Evolutionary conservation across 1,140 invertebrate species (phyloP).

Genomic region (Tetragonula clypearis): DNA sequence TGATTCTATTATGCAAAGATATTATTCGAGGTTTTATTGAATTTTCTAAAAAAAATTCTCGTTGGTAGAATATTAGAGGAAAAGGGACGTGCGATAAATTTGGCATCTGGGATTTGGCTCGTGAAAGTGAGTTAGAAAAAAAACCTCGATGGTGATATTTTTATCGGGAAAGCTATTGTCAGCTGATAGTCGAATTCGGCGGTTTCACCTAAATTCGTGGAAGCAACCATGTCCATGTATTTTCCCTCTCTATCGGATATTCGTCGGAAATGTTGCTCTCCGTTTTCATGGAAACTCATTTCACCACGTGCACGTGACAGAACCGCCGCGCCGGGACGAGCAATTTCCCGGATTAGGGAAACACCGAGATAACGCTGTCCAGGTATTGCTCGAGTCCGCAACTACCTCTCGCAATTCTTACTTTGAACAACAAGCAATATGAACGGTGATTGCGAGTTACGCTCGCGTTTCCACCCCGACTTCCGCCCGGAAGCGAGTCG

Average conservation of each 20-base stretch:
- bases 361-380: slow-evolving; percentile 6
- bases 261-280: background rate
- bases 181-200: no score
- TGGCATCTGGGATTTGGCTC: background rate
- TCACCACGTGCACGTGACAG: slow-evolving; percentile 11
- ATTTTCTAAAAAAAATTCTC: no score
- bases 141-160: background rate
- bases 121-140: no score
- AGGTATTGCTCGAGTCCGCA: slow-evolving; percentile 10
- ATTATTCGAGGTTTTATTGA: no score
- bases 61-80: background rate
- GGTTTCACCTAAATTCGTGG: background rate
- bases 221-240: slow-evolving; percentile 9
- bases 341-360: slow-evolving; percentile 48
- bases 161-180: background rate
- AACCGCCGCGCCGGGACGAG: slow-evolving; percentile 28
- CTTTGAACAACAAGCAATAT: slow-evolving; percentile 24
- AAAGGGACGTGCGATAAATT: background rate
- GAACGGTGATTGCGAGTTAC: slow-evolving; percentile 32
- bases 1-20: no score
- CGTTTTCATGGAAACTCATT: slow-evolving; percentile 26
- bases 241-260: slow-evolving; percentile 9
- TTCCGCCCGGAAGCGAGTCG: background rate
- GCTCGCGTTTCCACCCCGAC: background rate
- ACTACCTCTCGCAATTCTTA: slow-evolving; percentile 25